Conservation (phyloP, 2,797 vertebrate species). For the Synaphobranchus kaupii region DNA sequence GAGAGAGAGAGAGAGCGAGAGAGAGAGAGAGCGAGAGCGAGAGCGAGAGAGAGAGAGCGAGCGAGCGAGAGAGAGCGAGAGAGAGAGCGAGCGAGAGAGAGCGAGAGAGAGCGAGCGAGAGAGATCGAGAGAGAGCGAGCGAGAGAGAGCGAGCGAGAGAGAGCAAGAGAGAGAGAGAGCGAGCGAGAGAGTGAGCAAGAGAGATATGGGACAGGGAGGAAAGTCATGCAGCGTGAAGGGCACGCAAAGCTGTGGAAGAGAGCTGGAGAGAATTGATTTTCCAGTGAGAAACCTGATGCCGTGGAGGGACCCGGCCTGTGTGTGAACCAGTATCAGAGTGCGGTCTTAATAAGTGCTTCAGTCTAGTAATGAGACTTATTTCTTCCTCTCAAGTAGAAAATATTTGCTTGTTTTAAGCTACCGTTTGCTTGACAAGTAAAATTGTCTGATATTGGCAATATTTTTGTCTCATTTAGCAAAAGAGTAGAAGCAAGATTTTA, state of each 20-base stretch:
- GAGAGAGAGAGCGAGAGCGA: too few species aligned
- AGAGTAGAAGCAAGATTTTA: too few species aligned
- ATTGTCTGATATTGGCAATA: too few species aligned
- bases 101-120: slow-evolving; percentile 25
- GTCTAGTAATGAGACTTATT: too few species aligned
- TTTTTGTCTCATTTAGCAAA: too few species aligned
- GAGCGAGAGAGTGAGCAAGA: slow-evolving; percentile 40
- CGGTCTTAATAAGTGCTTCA: too few species aligned
- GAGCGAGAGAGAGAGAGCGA: slow-evolving; percentile 15
- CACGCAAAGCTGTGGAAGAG: neutral
- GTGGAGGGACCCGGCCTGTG: neutral
- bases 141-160: neutral
- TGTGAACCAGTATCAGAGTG: neutral
- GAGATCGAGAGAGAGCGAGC: slow-evolving; percentile 36
- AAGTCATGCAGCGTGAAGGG: slow-evolving; percentile 13
- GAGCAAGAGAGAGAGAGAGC: slow-evolving; percentile 18
- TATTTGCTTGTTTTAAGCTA: too few species aligned
- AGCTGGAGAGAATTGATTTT: slow-evolving; percentile 27
- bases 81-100: slow-evolving; percentile 19
- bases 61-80: slow-evolving; percentile 42
- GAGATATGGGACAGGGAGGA: slow-evolving; percentile 11
- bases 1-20: slow-evolving; percentile 18
- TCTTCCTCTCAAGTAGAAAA: too few species aligned
- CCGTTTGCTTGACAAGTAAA: too few species aligned
- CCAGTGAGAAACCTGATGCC: slow-evolving; percentile 2